Conservation (phyloP, 2,113 vertebrate genomes). For the Cheirogaleus medius region DNA sequence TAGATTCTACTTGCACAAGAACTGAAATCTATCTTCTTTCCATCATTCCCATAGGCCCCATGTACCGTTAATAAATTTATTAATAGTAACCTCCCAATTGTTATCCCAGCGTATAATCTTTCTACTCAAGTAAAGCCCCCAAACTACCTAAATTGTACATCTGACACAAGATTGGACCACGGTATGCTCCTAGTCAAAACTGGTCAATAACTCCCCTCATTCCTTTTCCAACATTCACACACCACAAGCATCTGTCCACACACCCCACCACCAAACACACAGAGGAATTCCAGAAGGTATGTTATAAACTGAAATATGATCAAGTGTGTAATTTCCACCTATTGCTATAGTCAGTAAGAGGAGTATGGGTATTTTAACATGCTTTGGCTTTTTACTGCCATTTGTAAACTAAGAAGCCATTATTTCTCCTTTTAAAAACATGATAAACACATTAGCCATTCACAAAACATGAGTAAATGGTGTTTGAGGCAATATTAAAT, state of each 20-base stretch:
- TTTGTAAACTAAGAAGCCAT: neutral
- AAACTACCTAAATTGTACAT: neutral
- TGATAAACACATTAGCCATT: neutral
- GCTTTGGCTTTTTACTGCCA: neutral
- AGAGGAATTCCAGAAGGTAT: neutral
- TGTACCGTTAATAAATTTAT: neutral
- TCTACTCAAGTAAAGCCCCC: neutral
- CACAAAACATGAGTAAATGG: neutral
- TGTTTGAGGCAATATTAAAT: neutral
- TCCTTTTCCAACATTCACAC: neutral
- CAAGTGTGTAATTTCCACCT: neutral
- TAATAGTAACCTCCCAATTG: neutral
- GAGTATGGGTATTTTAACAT: neutral
- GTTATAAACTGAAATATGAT: neutral
- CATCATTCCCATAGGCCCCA: neutral
- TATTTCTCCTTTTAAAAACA: neutral
- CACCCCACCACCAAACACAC: neutral
- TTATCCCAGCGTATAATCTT: neutral
- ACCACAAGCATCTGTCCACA: neutral
- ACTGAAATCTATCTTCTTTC: neutral
- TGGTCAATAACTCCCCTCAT: neutral
- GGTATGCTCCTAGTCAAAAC: neutral
- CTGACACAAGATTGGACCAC: neutral
- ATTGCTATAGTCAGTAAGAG: neutral
- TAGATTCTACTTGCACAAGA: neutral